These are phyloP conservation scores for Siniperca chuatsi DNA, from an alignment of 2,113 vertebrate species.

Conservation along the genomic window DNA sequence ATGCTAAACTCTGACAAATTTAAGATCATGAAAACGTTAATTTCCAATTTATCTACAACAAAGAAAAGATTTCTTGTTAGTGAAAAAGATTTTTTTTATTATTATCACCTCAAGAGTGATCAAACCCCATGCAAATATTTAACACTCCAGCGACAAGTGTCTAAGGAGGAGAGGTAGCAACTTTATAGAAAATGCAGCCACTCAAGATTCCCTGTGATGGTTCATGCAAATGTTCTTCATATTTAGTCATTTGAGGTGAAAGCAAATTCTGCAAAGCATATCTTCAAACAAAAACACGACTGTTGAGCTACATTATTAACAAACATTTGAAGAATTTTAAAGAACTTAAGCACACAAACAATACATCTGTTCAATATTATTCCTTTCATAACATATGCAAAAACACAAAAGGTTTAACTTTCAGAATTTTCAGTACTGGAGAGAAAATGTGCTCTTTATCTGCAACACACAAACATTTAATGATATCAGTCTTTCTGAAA, in stretches of 20 bases:
- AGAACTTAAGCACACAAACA: neutral
- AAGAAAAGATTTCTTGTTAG: neutral
- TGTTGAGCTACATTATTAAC: neutral
- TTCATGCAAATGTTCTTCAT: neutral
- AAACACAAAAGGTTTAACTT: neutral
- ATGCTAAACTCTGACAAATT: neutral
- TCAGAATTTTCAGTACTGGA: neutral
- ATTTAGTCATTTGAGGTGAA: neutral
- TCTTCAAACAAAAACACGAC: neutral
- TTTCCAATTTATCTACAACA: neutral
- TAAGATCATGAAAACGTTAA: neutral
- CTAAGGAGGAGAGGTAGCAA: neutral
- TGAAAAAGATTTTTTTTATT: neutral
- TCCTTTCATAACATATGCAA: neutral
- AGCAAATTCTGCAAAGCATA: neutral
- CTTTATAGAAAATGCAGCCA: neutral
- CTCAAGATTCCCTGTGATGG: too few relatives aligned
- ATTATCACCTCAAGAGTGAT: constrained; percentile 2
- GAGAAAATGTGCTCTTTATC: constrained; percentile 12
- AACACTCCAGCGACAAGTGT: neutral
- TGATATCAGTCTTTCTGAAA: neutral
- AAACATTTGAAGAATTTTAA: neutral
- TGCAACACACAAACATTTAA: constrained; percentile 40
- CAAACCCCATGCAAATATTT: neutral
- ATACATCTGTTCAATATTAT: neutral